Percentiles rank a stretch among this genome's conserved stretches.
These are phyloP conservation scores for Istiophorus platypterus DNA, from an alignment of 2,113 vertebrate species.

Conservation along the genomic window DNA sequence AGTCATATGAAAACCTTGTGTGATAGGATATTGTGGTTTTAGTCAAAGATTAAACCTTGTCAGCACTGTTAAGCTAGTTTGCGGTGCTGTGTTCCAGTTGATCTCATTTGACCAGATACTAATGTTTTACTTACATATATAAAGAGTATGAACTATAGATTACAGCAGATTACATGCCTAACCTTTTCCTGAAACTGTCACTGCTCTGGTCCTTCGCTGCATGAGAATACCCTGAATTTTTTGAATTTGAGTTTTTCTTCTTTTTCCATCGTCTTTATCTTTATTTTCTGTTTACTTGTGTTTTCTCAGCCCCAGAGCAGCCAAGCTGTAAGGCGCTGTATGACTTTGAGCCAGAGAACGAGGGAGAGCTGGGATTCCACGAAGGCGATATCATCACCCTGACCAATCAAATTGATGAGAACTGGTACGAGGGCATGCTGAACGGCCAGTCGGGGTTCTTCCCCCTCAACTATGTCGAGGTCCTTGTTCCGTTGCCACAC, in stretches of 20 bases:
- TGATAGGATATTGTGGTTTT: constrained; percentile 20
- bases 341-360: constrained; percentile 97
- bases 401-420: constrained; percentile 99
- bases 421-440: constrained; percentile 99
- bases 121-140: constrained; percentile 21
- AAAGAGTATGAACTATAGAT: background rate
- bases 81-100: background rate
- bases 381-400: constrained; percentile 97
- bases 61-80: constrained; percentile 1
- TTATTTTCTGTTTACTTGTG: background rate
- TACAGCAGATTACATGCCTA: background rate
- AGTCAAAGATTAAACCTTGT: background rate
- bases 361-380: constrained; percentile 96
- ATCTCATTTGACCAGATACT: background rate
- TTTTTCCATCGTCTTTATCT: background rate
- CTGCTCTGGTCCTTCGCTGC: background rate
- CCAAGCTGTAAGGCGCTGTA: constrained; percentile 96
- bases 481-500: constrained; percentile 94
- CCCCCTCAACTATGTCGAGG: constrained; percentile 97
- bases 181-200: background rate
- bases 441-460: constrained; percentile 96
- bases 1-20: background rate
- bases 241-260: background rate
- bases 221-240: background rate
- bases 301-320: constrained; percentile 88